phyloP scores from a whole-genome alignment of 2,888 invertebrate genomes.

The Pollenia amentaria region DNA sequence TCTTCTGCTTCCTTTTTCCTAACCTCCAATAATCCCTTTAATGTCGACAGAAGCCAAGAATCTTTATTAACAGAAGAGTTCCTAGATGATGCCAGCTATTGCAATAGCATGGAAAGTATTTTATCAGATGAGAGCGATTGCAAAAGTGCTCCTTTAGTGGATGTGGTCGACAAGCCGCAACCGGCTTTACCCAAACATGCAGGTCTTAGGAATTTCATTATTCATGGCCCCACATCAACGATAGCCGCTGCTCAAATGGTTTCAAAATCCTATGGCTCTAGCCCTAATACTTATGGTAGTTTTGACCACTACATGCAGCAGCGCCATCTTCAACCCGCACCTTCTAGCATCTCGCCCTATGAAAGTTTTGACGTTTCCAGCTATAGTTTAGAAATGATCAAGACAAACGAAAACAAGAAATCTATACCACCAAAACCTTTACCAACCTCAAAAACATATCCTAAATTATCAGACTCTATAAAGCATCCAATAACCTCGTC shows the following conservation, averaged over 20 bases:
- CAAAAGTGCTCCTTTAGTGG: constrained; percentile 91
- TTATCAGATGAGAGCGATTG: constrained; percentile 92
- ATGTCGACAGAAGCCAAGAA: constrained; percentile 89
- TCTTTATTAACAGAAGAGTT: constrained; percentile 91
- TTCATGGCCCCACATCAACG: constrained; percentile 78
- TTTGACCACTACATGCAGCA: constrained; percentile 86
- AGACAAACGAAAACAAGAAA: constrained; percentile 67
- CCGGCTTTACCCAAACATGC: constrained; percentile 79
- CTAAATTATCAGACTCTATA: constrained; percentile 77
- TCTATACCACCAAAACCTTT: constrained; percentile 76
- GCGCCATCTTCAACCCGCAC: constrained; percentile 74
- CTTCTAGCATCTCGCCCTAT: constrained; percentile 76
- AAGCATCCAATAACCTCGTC: constrained; percentile 36
- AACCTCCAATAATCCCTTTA: constrained; percentile 85
- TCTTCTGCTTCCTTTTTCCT: constrained; percentile 93
- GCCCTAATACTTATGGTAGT: constrained; percentile 87
- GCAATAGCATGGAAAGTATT: constrained; percentile 92
- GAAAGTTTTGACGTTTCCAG: constrained; percentile 85
- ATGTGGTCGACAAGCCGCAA: constrained; percentile 86
- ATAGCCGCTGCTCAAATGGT: constrained; percentile 84
- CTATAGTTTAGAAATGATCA: constrained; percentile 81
- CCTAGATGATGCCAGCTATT: constrained; percentile 86
- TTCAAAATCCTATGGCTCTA: constrained; percentile 88
- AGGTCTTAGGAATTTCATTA: constrained; percentile 81
- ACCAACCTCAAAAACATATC: constrained; percentile 83